Conservation (phyloP, 2,888 invertebrate species). For the Clanis bilineata region DNA sequence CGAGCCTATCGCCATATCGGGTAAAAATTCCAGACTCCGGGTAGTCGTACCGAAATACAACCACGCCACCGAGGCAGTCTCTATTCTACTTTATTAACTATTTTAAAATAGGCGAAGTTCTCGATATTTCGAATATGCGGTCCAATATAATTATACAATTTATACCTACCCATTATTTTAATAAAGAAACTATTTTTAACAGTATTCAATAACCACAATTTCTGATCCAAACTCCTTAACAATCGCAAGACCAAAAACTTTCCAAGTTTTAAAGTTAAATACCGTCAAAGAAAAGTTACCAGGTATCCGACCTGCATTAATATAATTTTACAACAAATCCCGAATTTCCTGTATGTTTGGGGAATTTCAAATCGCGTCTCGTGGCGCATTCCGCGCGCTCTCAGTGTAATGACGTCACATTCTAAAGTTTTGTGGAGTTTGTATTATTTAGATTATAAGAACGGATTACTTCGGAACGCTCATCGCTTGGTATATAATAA, state of each 20-base stretch:
- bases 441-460: neutral
- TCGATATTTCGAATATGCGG: no score
- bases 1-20: no score
- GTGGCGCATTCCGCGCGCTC: neutral
- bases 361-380: constrained; percentile 2
- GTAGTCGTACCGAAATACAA: no score
- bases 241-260: neutral
- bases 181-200: neutral
- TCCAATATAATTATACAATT: no score
- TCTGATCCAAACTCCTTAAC: neutral
- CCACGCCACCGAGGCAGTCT: no score
- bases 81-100: no score
- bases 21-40: no score
- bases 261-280: neutral
- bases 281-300: neutral
- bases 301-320: constrained; percentile 9
- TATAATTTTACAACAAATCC: constrained; percentile 17
- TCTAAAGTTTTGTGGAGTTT: neutral
- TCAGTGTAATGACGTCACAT: neutral
- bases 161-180: neutral
- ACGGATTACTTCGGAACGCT: no score
- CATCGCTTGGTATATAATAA: no score
- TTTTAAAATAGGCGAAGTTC: no score
- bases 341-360: constrained; percentile 8
- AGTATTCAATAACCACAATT: neutral